phyloP scores from a whole-genome alignment of 1,140 invertebrate genomes.

The Drosophila hydei region DNA sequence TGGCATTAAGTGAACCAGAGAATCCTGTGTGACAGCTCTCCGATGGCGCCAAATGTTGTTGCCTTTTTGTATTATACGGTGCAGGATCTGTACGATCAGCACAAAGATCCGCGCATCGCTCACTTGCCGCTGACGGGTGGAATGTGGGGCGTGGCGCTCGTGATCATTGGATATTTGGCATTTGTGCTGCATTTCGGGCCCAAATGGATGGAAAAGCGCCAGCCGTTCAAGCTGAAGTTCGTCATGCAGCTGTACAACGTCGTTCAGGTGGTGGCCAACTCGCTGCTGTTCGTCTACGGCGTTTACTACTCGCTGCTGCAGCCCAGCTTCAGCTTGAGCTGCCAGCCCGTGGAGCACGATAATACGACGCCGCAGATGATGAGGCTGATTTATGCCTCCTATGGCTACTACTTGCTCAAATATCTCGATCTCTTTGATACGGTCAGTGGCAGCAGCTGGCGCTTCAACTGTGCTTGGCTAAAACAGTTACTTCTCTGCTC shows the following conservation, averaged over 20 bases:
- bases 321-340: conserved; percentile 87
- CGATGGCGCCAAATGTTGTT: conserved; percentile 61
- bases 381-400: conserved; percentile 87
- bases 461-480: no score
- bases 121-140: conserved; percentile 83
- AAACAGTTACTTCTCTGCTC: conserved; percentile 33
- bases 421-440: conserved; percentile 86
- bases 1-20: not conserved
- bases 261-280: conserved; percentile 89
- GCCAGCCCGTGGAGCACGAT: conserved; percentile 86
- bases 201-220: conserved; percentile 89
- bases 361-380: conserved; percentile 84
- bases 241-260: conserved; percentile 91
- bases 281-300: conserved; percentile 87
- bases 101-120: conserved; percentile 68
- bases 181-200: conserved; percentile 87
- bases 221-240: conserved; percentile 88
- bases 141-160: conserved; percentile 84
- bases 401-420: conserved; percentile 86
- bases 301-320: conserved; percentile 83
- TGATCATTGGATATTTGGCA: conserved; percentile 88
- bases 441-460: conserved; percentile 77
- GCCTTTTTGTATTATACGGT: conserved; percentile 44
- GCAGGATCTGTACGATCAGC: conserved; percentile 58
- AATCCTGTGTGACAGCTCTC: conserved; percentile 20